Conservation (phyloP, 1,140 invertebrate species). For the Lordiphosa stackelbergi region DNA sequence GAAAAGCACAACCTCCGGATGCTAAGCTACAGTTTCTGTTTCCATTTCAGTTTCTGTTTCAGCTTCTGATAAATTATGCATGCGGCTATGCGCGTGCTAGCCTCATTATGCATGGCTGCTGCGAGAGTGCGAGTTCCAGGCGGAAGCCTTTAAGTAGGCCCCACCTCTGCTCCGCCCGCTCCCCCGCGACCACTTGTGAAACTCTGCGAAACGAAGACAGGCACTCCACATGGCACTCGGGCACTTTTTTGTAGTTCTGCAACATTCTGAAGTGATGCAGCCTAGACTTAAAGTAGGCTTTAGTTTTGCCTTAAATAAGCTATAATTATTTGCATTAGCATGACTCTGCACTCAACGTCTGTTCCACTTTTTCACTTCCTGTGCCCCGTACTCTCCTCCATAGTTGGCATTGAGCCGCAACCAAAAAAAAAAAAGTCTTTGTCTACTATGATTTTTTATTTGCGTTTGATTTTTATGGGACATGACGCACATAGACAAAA, state of each 20-base stretch:
- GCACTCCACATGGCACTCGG: conserved; percentile 18
- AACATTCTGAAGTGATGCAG: conserved; percentile 54
- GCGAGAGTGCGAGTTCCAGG: conserved; percentile 41
- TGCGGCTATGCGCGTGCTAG: conserved; percentile 66
- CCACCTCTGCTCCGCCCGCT: conserved; percentile 2
- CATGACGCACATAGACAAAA: conserved; percentile 54
- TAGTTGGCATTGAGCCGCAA: conserved; percentile 21
- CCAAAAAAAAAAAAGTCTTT: background rate
- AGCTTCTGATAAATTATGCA: conserved; percentile 63
- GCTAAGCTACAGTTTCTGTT: background rate
- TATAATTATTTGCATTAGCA: conserved; percentile 71
- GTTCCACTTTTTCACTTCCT: conserved; percentile 1
- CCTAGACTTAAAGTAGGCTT: conserved; percentile 56
- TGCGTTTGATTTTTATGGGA: conserved; percentile 69
- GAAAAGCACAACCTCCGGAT: conserved; percentile 38
- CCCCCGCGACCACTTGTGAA: conserved; percentile 1
- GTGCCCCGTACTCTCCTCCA: background rate
- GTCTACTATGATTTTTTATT: conserved; percentile 54
- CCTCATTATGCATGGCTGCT: conserved; percentile 69
- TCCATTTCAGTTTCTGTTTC: conserved; percentile 11
- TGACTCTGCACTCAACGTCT: conserved; percentile 47
- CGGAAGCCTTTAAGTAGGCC: conserved; percentile 68
- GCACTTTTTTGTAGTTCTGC: conserved; percentile 26
- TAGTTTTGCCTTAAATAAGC: conserved; percentile 67
- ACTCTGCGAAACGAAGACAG: conserved; percentile 7